Evolutionary conservation across 2,888 invertebrate genomes (phyloP), one percentile per base, ranked within the genome.

Genomic region (Macrostomum cliftonense): DNA sequence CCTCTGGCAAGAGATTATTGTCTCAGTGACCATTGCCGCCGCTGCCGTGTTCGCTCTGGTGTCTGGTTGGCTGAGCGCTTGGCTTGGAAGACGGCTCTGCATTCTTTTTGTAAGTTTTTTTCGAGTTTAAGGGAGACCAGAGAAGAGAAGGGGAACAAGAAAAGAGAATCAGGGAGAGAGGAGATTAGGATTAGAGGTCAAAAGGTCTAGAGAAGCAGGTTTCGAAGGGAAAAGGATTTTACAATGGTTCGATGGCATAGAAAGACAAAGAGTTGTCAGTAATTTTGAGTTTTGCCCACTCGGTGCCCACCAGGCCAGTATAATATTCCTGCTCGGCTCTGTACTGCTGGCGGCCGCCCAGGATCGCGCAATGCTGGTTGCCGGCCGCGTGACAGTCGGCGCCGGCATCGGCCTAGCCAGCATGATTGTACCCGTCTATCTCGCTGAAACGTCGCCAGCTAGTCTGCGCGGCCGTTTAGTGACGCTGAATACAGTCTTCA

Each of bases 351-450:
- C 28, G 28, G 28, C 28, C 9, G 28, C 28, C 28, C 28, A 77
- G 5, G 73, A 73, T 49, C 62, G 64, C 11, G 69, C 73, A 2
- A 75, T 75, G n/a, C 56, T 76, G 13, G 42, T 64, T 2, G 73
- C 74, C 11, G 73, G 73, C 55, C 52, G 71, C 12, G 61, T 74
- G 12, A 28, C 28, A 7, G 28, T 28, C 4, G 28, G 28, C 28
- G 28, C 28, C 5, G 28, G 28, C 28, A 28, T 56, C 74, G 74
- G 75, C 28, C 55, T 75, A 36, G 68, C 74, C 11, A 74, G 74
- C 2, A 75, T 74, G 73, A 72, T 73, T 38, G 72, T 75, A 2
- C 76, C 76, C 2, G 69, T 77, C 61, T 77, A 75, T 59, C 73
- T 77, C 39, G 73, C 74, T 20, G 76, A 76, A 60, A 66, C 71